These are phyloP conservation scores for Nymphalis io DNA, from an alignment of 1,140 invertebrate species.

Conservation along the genomic window DNA sequence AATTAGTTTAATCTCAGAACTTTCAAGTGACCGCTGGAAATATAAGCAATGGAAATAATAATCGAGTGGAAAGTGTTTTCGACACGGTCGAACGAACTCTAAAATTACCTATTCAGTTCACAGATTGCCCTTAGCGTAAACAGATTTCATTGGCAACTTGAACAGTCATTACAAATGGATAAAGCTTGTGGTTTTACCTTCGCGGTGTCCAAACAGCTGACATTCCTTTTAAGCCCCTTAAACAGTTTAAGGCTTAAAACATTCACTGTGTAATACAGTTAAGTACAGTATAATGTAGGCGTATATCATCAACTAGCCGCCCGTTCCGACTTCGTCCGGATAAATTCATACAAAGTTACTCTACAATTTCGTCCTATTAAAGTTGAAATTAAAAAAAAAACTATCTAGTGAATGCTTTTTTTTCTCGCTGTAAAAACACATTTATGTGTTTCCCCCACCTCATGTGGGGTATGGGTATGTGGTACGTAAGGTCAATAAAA, in stretches of 20 bases:
- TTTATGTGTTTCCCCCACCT: too few species aligned
- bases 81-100: conserved; percentile 42
- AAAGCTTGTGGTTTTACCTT: neutral
- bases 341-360: too few species aligned
- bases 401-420: too few species aligned
- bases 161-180: conserved; percentile 14
- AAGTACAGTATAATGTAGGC: too few species aligned
- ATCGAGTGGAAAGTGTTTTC: conserved; percentile 49
- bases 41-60: conserved; percentile 44
- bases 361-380: too few species aligned
- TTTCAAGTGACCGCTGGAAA: neutral
- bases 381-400: too few species aligned
- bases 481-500: too few species aligned
- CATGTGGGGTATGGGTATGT: too few species aligned
- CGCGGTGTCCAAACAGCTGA: neutral
- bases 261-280: neutral
- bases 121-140: conserved; percentile 50
- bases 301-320: too few species aligned
- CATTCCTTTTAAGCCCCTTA: neutral
- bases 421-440: too few species aligned
- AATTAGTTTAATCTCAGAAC: conserved; percentile 1
- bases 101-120: conserved; percentile 47
- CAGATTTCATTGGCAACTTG: conserved; percentile 6
- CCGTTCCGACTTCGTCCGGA: too few species aligned
- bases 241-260: neutral